phyloP scores from a whole-genome alignment of 2,113 vertebrate genomes.

The Periophthalmus modestus region DNA sequence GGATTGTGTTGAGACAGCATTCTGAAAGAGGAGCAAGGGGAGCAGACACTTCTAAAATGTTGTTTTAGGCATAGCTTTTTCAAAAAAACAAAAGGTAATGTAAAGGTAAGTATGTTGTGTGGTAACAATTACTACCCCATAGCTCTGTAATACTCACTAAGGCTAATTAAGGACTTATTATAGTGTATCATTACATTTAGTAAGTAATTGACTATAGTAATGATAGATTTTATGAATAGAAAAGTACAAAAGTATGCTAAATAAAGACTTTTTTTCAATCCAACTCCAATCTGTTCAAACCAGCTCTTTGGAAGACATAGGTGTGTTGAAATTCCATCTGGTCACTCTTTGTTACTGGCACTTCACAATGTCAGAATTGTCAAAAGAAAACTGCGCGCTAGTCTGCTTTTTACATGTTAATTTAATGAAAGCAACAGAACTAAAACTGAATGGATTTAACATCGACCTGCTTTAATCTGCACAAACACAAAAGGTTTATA shows the following conservation, averaged over 20 bases:
- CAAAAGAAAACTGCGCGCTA: not conserved
- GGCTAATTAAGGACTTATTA: no score
- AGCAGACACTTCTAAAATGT: no score
- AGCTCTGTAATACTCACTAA: no score
- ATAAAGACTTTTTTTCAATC: not conserved
- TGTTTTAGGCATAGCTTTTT: no score
- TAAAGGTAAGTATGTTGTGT: no score
- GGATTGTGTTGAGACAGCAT: no score
- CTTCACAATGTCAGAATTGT: not conserved
- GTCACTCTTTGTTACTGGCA: not conserved
- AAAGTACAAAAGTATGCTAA: not conserved
- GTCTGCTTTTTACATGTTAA: not conserved
- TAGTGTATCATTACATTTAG: no score
- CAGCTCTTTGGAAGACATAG: not conserved
- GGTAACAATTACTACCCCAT: no score
- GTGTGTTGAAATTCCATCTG: not conserved
- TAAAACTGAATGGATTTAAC: not conserved
- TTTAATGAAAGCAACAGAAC: not conserved
- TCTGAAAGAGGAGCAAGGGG: no score
- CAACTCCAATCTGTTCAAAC: not conserved
- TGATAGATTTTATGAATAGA: no score
- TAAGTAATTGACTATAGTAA: no score
- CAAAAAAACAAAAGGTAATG: no score
- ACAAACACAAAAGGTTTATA: slow-evolving; percentile 4
- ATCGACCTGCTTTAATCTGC: not conserved